Conservation (phyloP, 2,888 invertebrate species). For the Coenonympha arcania region DNA sequence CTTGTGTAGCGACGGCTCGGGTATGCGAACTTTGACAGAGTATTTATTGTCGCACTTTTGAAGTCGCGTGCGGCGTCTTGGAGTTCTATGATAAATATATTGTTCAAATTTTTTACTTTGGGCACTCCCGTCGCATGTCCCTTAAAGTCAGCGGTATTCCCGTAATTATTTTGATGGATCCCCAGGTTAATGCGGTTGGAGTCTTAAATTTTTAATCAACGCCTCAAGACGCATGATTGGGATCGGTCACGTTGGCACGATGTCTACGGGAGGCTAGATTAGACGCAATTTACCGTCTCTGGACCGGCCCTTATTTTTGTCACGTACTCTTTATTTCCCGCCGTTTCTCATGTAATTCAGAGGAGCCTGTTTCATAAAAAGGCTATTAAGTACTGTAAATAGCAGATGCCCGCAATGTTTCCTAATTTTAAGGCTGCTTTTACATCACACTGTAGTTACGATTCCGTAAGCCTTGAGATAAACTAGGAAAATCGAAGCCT, state of each 20-base stretch:
- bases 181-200: background rate
- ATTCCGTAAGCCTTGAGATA: too few relatives aligned
- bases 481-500: too few relatives aligned
- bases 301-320: conserved; percentile 7
- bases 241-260: conserved; percentile 4
- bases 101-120: too few relatives aligned
- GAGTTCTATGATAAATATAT: too few relatives aligned
- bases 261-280: conserved; percentile 3
- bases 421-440: background rate
- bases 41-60: too few relatives aligned
- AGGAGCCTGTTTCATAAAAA: background rate
- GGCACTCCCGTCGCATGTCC: too few relatives aligned
- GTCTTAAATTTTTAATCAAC: conserved; percentile 3
- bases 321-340: conserved; percentile 8
- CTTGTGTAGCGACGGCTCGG: too few relatives aligned
- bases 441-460: background rate
- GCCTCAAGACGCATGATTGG: background rate
- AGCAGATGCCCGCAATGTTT: background rate
- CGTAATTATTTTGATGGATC: background rate
- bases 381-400: background rate
- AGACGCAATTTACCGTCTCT: conserved; percentile 4
- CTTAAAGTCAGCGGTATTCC: background rate
- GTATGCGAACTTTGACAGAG: too few relatives aligned
- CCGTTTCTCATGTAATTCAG: background rate
- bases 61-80: too few relatives aligned